A percentile compares a stretch with the other conserved stretches of the same genome.
These are phyloP conservation scores for Brachypteracias leptosomus DNA, from an alignment of 2,113 vertebrate genomes.

Conservation along the genomic window DNA sequence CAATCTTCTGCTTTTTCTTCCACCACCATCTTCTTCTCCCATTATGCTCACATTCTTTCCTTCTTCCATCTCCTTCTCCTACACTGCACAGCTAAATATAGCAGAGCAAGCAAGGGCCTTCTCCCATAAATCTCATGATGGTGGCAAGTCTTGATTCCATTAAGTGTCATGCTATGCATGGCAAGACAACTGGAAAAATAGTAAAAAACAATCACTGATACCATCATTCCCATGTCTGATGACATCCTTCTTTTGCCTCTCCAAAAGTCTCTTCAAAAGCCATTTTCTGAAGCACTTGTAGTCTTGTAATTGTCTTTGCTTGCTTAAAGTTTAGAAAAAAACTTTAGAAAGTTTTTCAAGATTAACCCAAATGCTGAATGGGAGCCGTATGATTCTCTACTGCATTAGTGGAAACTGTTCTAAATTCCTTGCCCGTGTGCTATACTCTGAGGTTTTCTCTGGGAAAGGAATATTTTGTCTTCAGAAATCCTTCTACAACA, in stretches of 20 bases:
- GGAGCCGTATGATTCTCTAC: not conserved
- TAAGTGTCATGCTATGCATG: not conserved
- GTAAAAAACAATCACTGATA: not conserved
- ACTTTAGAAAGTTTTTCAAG: no score
- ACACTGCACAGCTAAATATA: not conserved
- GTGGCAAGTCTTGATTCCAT: not conserved
- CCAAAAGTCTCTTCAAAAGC: not conserved
- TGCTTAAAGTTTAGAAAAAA: no score
- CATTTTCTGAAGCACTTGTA: not conserved
- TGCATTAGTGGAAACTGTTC: not conserved
- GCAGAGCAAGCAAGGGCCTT: not conserved
- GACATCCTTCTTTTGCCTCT: not conserved
- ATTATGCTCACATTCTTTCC: not conserved
- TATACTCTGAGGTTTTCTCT: not conserved
- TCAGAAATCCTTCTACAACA: not conserved
- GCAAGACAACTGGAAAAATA: not conserved
- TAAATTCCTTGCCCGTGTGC: not conserved
- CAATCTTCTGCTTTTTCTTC: not conserved
- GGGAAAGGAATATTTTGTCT: not conserved
- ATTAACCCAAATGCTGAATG: not conserved
- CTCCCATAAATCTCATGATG: not conserved
- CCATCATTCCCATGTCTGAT: not conserved
- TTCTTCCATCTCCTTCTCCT: not conserved
- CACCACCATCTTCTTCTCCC: not conserved
- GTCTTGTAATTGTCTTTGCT: not conserved